Evolutionary conservation across 2,797 vertebrate species (phyloP).

Genomic region (Pipistrellus nathusii): DNA sequence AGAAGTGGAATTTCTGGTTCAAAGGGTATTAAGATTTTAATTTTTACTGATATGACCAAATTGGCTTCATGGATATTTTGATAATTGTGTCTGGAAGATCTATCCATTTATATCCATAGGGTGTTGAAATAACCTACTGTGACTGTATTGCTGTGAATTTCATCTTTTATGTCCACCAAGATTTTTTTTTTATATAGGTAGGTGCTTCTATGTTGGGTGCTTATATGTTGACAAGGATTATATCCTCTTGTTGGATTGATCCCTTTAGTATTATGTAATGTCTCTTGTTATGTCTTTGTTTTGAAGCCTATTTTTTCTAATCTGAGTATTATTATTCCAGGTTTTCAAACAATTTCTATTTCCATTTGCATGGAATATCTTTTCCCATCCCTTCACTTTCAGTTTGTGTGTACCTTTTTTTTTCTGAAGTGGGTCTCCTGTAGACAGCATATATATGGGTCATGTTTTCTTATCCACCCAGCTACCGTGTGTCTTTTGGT

Average conservation of each 20-base stretch:
- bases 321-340: neutral
- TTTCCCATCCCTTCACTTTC: neutral
- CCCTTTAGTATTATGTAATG: neutral
- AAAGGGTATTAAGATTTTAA: constrained; percentile 27
- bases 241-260: neutral
- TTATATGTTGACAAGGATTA: neutral
- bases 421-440: neutral
- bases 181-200: neutral
- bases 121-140: neutral
- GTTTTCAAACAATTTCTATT: neutral
- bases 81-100: neutral
- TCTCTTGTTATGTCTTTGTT: neutral
- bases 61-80: neutral
- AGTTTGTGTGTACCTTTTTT: neutral
- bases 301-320: neutral
- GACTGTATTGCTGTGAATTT: neutral
- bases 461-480: neutral
- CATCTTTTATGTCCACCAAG: neutral
- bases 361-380: neutral
- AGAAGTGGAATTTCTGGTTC: constrained; percentile 1
- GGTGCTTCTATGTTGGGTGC: neutral
- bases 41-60: neutral
- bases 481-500: neutral
- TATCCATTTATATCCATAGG: neutral
- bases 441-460: neutral